phyloP scores from a whole-genome alignment of 1,140 invertebrate species.

The Colletes latitarsis region DNA sequence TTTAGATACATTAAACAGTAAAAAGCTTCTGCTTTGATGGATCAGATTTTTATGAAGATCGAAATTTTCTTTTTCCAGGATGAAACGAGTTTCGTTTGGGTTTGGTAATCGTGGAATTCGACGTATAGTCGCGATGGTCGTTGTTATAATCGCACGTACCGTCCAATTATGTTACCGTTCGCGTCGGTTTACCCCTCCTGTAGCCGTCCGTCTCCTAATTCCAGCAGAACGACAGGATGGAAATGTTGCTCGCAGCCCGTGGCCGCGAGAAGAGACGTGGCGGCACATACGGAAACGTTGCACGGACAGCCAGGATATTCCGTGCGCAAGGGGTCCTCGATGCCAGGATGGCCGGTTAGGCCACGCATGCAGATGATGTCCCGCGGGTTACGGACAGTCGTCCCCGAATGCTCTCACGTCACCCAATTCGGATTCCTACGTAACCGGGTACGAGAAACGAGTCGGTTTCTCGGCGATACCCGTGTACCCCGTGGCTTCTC shows the following conservation, averaged over 20 bases:
- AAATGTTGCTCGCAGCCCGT: slow-evolving; percentile 2
- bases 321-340: not conserved
- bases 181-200: too few relatives aligned
- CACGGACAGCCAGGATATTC: not conserved
- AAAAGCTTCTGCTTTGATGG: too few relatives aligned
- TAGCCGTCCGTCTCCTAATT: too few relatives aligned
- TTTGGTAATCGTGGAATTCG: too few relatives aligned
- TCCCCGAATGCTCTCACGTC: slow-evolving; percentile 67
- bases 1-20: too few relatives aligned
- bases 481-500: slow-evolving; percentile 65
- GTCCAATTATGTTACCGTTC: too few relatives aligned
- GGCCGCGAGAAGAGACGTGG: not conserved
- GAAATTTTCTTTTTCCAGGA: too few relatives aligned
- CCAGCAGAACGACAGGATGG: not conserved
- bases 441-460: slow-evolving; percentile 28
- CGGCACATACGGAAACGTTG: slow-evolving; percentile 15
- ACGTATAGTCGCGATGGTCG: too few relatives aligned
- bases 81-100: too few relatives aligned
- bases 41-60: too few relatives aligned
- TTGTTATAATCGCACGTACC: too few relatives aligned
- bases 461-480: slow-evolving; percentile 60
- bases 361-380: slow-evolving; percentile 69
- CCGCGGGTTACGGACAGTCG: slow-evolving; percentile 29
- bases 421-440: slow-evolving; percentile 75
- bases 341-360: slow-evolving; percentile 10